Evolutionary conservation across 2,113 vertebrate species (phyloP).

Genomic region (Ariopsis seemanni): DNA sequence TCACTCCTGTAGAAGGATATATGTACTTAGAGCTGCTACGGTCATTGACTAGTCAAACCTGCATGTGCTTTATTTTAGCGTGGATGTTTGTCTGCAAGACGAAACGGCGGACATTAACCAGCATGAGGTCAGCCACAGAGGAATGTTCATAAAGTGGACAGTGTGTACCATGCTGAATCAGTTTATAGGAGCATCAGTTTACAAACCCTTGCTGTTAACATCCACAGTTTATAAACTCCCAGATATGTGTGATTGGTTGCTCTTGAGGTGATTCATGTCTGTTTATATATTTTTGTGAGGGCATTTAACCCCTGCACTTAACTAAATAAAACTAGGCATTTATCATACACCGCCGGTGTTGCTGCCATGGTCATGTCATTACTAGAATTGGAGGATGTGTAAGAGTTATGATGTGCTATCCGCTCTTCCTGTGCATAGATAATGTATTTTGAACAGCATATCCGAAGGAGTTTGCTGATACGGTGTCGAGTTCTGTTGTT

Average conservation of each 20-base stretch:
- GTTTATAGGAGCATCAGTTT: conserved; percentile 16
- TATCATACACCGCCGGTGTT: neutral
- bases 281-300: conserved; percentile 9
- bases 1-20: neutral
- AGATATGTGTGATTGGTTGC: conserved; percentile 18
- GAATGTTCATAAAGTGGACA: conserved; percentile 7
- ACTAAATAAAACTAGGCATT: neutral
- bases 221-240: conserved; percentile 22
- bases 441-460: conserved; percentile 17
- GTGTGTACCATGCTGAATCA: neutral
- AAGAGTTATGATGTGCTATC: conserved; percentile 8
- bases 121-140: conserved; percentile 10
- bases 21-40: neutral
- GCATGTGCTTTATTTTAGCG: neutral
- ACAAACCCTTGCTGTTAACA: conserved; percentile 12
- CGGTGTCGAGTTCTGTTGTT: neutral
- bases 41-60: neutral
- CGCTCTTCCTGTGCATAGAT: conserved; percentile 16
- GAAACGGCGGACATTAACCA: conserved; percentile 16
- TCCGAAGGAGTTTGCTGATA: neutral
- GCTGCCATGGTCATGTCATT: neutral
- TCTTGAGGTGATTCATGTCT: conserved; percentile 18
- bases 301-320: neutral
- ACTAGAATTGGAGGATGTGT: conserved; percentile 27
- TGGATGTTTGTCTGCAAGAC: conserved; percentile 9